Base-by-base conservation (phyloP, 2,113 vertebrate species). In the Picathartes gymnocephalus region DNA sequence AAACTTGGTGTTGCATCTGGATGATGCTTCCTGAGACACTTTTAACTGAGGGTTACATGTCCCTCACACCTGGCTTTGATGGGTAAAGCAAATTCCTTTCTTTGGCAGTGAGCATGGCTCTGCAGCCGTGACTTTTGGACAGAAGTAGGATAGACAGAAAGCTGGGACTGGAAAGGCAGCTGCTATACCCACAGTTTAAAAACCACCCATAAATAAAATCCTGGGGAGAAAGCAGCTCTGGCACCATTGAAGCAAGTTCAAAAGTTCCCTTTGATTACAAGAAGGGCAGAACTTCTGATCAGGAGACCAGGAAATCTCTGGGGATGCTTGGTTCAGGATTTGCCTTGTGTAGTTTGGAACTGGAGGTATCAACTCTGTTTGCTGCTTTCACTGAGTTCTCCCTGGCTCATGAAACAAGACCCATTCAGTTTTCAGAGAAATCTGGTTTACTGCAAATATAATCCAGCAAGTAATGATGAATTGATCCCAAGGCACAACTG, bases 11-110 rank as follows among this genome's bases (percentile, higher is more conserved):
- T 8, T 45, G 47, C 10, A 10, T 31, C 19, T 50, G 31, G 19
- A 24, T 3, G 6, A 72, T 0, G 1, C 6, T 78, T 31, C 27
- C 28, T 19, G 48, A 47, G 37, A 35, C n/a, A 33, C 0, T 6
- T 57, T 58, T 62, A 45, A 54, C 10, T 20, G 30, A 40, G 35
- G 20, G 50, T 13, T 76, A 23, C 5, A 4, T 12, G 39, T 42
- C 35, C 11, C 7, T 50, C n/a, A 31, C 17, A 5, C 8, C n/a
- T 62, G 56, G 57, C 31, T 89, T 65, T 81, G 80, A 18, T 15
- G 35, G 44, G 18, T 40, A 18, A 60, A 65, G 33, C 28, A 42
- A 79, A 77, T 40, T 27, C 54, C 10, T 78, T 27, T 24, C 28
- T 54, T 56, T 39, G 54, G 54, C 81, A 65, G 31, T 19, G 37